Base-by-base conservation (phyloP, 2,113 vertebrate genomes). In the Serinus canaria region DNA sequence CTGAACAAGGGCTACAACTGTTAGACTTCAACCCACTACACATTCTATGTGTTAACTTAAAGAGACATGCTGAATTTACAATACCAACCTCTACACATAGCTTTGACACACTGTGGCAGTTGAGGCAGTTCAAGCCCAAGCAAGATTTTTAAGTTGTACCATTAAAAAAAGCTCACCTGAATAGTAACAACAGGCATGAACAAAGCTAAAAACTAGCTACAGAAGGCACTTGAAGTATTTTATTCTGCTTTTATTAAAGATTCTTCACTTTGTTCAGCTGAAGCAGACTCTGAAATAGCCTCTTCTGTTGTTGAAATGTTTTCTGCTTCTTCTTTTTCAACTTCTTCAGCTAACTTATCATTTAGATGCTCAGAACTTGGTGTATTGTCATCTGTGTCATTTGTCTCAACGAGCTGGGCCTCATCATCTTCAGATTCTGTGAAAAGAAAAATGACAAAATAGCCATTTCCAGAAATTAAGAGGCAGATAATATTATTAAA, bases 221-320 rank as follows among this genome's bases (percentile, higher is more conserved):
- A 96, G 96, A 97, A 98, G 97, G 98, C 97, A 97, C 96, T 43
- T 96, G 88, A 94, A 97, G 96, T 94, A 96, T 79, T 97, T 98
- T 98, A 99, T 97, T 99, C 98, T 91, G 98, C 96, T 95, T 98
- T 98, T 98, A 98, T 97, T 93, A 98, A 96, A 83, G 99, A 98
- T 79, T 98, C 96, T 85, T 98, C 97, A 89, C 25, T 98, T 56
- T 98, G 98, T 97, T 99, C 98, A 83, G 92, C 95, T 73, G 89
- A 78, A 94, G 83, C 1, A 82, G 90, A 89, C 53, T 91, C 90
- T 52, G 90, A 95, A 87, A 87, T 17, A 44, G 77, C 43, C 41
- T 95, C 92, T 92, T 96, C 87, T 16, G 62, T 64, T 72, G 93
- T 33, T 85, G 90, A 92, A 78, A 79, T 94, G 24, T 96, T 96